phyloP scores from a whole-genome alignment of 2,797 vertebrate species.

The Takifugu ocellatus region DNA sequence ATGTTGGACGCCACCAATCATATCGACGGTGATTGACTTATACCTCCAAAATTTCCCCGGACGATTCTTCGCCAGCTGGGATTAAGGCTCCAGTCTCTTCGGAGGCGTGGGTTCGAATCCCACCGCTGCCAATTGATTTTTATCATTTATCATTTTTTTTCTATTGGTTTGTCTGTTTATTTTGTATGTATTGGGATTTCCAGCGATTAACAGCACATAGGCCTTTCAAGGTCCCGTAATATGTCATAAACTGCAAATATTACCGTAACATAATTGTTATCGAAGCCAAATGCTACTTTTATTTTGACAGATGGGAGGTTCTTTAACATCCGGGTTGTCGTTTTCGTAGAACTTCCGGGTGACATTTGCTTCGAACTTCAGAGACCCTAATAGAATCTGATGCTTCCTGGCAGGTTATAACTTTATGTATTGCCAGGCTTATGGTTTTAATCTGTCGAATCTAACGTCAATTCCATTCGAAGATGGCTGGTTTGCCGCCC shows the following conservation, averaged over 20 bases:
- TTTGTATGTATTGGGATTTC: no score
- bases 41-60: no score
- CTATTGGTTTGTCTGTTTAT: no score
- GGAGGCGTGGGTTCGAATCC: slow-evolving; percentile 82
- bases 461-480: background rate
- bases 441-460: no score
- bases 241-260: no score
- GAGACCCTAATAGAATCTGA: slow-evolving; percentile 24
- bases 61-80: no score
- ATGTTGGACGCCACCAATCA: no score
- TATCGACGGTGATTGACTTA: no score
- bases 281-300: slow-evolving; percentile 11
- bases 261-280: no score
- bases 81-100: slow-evolving; percentile 86
- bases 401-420: background rate
- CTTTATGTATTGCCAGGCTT: background rate
- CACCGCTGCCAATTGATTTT: slow-evolving; percentile 61
- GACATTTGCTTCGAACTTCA: slow-evolving; percentile 37
- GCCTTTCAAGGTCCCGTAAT: no score
- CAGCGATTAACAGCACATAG: no score
- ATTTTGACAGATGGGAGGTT: slow-evolving; percentile 17
- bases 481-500: slow-evolving; percentile 79
- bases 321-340: slow-evolving; percentile 35
- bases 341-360: slow-evolving; percentile 42
- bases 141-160: no score